A percentile compares a stretch with the other conserved stretches of the same genome.
phyloP scores from a whole-genome alignment of 2,113 vertebrate species.

The Microtus montanus region DNA sequence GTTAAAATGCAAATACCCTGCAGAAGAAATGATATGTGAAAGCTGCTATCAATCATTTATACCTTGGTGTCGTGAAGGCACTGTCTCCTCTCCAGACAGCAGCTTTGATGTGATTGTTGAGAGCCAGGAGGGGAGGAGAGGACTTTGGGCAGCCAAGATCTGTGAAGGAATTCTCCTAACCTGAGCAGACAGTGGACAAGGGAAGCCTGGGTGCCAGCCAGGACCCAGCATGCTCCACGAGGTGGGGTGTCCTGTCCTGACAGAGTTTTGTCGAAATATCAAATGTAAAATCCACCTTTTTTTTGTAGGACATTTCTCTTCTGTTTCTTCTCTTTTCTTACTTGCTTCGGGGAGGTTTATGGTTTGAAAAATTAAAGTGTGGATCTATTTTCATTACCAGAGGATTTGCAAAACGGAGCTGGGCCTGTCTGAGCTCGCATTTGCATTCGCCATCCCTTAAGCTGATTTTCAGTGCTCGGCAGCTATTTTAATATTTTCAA shows the following conservation, averaged over 20 bases:
- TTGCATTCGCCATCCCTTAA: slow-evolving; percentile 84
- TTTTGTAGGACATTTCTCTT: slow-evolving; percentile 56
- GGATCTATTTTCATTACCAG: slow-evolving; percentile 82
- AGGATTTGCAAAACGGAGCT: slow-evolving; percentile 81
- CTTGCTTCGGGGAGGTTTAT: slow-evolving; percentile 82
- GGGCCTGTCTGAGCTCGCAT: slow-evolving; percentile 80
- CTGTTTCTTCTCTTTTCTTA: slow-evolving; percentile 80
- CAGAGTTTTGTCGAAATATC: slow-evolving; percentile 76
- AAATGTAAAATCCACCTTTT: slow-evolving; percentile 77
- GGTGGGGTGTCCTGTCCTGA: slow-evolving; percentile 36
- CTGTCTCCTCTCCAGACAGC: not conserved
- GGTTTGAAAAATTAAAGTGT: slow-evolving; percentile 81
- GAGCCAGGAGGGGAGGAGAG: not conserved
- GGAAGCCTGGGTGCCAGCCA: not conserved
- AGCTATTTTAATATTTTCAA: slow-evolving; percentile 83
- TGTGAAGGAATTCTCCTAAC: not conserved
- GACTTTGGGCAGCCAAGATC: not conserved
- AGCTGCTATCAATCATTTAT: slow-evolving; percentile 61
- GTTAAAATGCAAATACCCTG: slow-evolving; percentile 68
- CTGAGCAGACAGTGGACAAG: not conserved
- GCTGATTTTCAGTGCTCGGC: slow-evolving; percentile 82
- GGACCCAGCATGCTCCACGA: not conserved
- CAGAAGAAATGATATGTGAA: slow-evolving; percentile 64
- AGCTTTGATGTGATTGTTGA: slow-evolving; percentile 6
- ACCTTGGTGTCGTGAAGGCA: not conserved